Evolutionary conservation across 2,888 invertebrate species (phyloP).

Genomic region (Deilephila elpenor): DNA sequence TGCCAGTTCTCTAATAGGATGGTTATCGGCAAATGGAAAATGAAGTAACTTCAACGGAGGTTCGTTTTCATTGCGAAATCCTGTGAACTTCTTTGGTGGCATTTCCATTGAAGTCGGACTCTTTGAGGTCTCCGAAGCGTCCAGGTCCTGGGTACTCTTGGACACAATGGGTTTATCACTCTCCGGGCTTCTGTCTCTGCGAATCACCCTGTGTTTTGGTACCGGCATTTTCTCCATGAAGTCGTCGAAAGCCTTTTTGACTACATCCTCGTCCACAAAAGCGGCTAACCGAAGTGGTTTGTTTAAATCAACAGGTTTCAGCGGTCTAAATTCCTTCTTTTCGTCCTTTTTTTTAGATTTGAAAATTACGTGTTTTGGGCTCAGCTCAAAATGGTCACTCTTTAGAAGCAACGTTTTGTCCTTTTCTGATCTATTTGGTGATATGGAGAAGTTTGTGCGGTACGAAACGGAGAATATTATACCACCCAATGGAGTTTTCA

Average conservation of each 20-base stretch:
- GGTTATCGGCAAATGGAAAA: slow-evolving; percentile 91
- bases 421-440: slow-evolving; percentile 90
- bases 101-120: slow-evolving; percentile 73
- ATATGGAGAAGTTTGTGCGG: slow-evolving; percentile 96
- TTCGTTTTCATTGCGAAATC: slow-evolving; percentile 80
- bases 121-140: slow-evolving; percentile 59
- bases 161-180: slow-evolving; percentile 50
- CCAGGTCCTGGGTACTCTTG: slow-evolving; percentile 73
- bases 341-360: slow-evolving; percentile 85
- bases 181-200: slow-evolving; percentile 40
- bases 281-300: slow-evolving; percentile 91
- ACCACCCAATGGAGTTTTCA: slow-evolving; percentile 95
- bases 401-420: slow-evolving; percentile 92
- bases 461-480: slow-evolving; percentile 93
- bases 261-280: slow-evolving; percentile 86
- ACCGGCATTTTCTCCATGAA: slow-evolving; percentile 70
- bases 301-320: slow-evolving; percentile 85
- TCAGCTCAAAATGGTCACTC: slow-evolving; percentile 95
- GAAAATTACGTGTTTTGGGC: slow-evolving; percentile 87
- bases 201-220: slow-evolving; percentile 70
- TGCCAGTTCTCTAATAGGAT: slow-evolving; percentile 89
- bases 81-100: slow-evolving; percentile 76
- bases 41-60: slow-evolving; percentile 89
- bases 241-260: slow-evolving; percentile 67
- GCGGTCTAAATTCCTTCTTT: slow-evolving; percentile 60